phyloP scores from a whole-genome alignment of 2,797 vertebrate genomes.

The Megalops cyprinoides region DNA sequence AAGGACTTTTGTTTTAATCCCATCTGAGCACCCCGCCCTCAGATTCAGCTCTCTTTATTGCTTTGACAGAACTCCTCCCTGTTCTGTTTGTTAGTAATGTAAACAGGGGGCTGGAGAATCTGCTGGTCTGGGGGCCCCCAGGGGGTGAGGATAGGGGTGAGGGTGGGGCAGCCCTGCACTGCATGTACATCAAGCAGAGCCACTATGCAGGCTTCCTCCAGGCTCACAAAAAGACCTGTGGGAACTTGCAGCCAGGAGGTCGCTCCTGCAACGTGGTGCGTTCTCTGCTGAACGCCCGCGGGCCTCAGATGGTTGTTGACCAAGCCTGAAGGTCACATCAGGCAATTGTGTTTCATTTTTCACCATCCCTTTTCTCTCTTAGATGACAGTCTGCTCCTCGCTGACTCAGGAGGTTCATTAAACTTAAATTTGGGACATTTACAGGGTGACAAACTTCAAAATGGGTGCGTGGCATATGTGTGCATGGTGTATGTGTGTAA shows the following conservation, averaged over 20 bases:
- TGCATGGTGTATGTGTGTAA: background rate
- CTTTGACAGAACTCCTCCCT: slow-evolving; percentile 7
- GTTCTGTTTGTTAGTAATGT: background rate
- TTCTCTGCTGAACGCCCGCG: background rate
- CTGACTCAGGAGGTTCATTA: background rate
- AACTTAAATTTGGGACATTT: background rate
- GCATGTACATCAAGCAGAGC: background rate
- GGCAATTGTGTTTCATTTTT: background rate
- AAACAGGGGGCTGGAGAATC: too few species aligned
- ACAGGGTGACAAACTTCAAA: background rate
- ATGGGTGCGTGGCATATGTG: background rate
- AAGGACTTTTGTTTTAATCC: background rate
- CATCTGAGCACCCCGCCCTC: background rate
- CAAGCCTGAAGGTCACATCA: background rate
- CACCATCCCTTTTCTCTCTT: too few species aligned
- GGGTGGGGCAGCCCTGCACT: background rate
- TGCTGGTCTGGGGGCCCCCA: background rate
- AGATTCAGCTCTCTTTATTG: background rate
- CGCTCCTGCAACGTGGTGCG: background rate
- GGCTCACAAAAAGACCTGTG: background rate
- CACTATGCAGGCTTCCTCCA: background rate
- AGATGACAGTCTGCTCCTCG: too few species aligned
- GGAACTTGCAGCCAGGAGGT: background rate
- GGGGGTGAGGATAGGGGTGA: background rate
- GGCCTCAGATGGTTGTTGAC: background rate